Base-by-base conservation (phyloP, 2,797 vertebrate species). In the Tapera naevia region DNA sequence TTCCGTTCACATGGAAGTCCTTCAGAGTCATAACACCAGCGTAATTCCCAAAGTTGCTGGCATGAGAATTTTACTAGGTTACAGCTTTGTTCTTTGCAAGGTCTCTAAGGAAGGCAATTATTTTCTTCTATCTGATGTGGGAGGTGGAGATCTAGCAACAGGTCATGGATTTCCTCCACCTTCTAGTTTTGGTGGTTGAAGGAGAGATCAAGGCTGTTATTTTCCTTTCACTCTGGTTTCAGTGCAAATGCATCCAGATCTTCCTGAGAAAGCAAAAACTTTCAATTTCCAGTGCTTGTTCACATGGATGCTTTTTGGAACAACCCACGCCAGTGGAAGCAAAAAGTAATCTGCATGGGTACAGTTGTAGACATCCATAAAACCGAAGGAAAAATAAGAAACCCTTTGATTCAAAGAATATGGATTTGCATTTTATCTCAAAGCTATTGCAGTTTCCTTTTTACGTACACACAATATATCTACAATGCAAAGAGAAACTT, bases 111-210 rank as follows among this genome's bases (percentile, higher is more conserved):
- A 83, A 92, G 60, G 53, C 56, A 78, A 91, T 86, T 91, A 69
- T 92, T 94, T 89, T 81, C 57, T 66, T 91, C 84, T 91, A 53
- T 84, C 73, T 91, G 79, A 80, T 74, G 74, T 51, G 60, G 66
- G 48, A 94, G 74, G 35, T 78, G 71, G 81, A 91, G 66, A 64
- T 60, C 39, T 70, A 74, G 65, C 39, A n/a, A 67, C 48, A 91
- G 39, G 66, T 73, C 2, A 0, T 91, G 48, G 53, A 74, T 74
- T 94, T 95, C 57, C 74, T 86, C 58, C 8, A 6, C 66, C 24
- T 89, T 74, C 70, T 81, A 57, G 61, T 91, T 74, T 91, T 85
- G 33, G 43, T 84, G 21, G n/a, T 7, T 74, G 73, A 89, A 45
- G 53, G 62, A 66, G 33, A 80, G 64, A 94, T 84, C 91, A 92